These are phyloP conservation scores for Helobdella robusta DNA, from an alignment of 2,888 invertebrate genomes.

Conservation along the genomic window DNA sequence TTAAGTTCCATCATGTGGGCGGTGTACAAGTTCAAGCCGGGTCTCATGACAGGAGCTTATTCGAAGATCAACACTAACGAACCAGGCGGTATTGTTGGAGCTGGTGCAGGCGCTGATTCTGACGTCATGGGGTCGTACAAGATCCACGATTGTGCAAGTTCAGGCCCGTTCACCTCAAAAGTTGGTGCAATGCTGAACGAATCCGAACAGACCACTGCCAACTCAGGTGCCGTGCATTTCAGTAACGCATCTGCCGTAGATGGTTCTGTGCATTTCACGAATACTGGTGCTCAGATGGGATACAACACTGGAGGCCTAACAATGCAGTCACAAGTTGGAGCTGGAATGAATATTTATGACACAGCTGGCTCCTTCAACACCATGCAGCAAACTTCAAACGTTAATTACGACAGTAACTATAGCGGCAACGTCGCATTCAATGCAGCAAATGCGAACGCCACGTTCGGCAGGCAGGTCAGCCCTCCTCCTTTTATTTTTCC, in stretches of 20 bases:
- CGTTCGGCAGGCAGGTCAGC: slow-evolving; percentile 17
- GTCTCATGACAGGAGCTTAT: slow-evolving; percentile 13
- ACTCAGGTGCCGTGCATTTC: slow-evolving; percentile 2
- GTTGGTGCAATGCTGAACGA: neutral
- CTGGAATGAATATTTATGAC: slow-evolving; percentile 15
- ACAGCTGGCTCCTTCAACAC: slow-evolving; percentile 4
- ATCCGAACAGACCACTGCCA: neutral
- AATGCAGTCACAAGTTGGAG: neutral
- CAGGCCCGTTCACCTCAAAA: neutral
- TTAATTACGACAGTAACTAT: neutral
- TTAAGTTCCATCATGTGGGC: slow-evolving; percentile 36
- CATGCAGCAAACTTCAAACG: neutral
- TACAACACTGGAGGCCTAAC: neutral
- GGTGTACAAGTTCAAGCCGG: slow-evolving; percentile 37
- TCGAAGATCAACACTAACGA: too few species aligned
- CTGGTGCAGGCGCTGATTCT: neutral
- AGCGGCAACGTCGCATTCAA: neutral
- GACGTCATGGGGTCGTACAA: slow-evolving; percentile 6
- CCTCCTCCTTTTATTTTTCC: slow-evolving; percentile 15
- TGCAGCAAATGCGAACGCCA: neutral
- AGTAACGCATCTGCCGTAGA: too few species aligned
- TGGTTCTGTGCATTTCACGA: too few species aligned
- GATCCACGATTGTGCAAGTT: too few species aligned
- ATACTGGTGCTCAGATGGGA: neutral
- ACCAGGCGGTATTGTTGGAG: neutral